These are phyloP conservation scores for Ceratina japonica DNA, from an alignment of 1,140 invertebrate genomes.

Conservation along the genomic window DNA sequence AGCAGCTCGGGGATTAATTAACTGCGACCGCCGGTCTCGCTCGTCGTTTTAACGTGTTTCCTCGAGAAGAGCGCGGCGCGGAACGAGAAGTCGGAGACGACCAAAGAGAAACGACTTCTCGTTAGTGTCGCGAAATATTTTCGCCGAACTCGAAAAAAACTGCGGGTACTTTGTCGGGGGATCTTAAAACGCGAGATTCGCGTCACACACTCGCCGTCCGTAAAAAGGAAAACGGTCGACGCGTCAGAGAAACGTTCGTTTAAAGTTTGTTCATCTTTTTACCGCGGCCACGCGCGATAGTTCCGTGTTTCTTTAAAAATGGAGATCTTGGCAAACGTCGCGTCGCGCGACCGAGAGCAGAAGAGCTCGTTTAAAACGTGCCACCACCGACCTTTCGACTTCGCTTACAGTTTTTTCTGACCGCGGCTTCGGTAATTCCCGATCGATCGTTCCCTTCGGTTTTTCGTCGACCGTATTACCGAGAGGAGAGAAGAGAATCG, in stretches of 20 bases:
- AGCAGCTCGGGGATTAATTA: constrained; percentile 26
- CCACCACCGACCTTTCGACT: not conserved
- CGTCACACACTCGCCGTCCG: too few relatives aligned
- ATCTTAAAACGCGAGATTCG: not conserved
- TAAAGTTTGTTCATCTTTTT: not conserved
- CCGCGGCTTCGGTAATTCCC: not conserved
- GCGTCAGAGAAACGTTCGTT: constrained; percentile 11
- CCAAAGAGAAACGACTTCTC: not conserved
- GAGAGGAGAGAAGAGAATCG: not conserved
- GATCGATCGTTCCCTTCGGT: not conserved
- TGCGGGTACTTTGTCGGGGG: not conserved
- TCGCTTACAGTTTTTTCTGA: not conserved
- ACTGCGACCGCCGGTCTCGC: not conserved
- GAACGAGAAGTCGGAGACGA: not conserved
- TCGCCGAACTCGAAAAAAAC: not conserved
- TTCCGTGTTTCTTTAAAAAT: not conserved
- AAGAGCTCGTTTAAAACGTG: not conserved
- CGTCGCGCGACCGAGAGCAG: not conserved
- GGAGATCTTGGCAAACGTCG: not conserved
- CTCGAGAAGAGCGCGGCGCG: too few relatives aligned
- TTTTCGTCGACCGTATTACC: not conserved
- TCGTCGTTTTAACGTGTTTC: not conserved
- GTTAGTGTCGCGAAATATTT: not conserved
- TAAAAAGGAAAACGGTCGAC: constrained; percentile 12
- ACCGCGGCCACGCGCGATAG: not conserved